phyloP scores from a whole-genome alignment of 1,140 invertebrate genomes.

The Orius insidiosus region DNA sequence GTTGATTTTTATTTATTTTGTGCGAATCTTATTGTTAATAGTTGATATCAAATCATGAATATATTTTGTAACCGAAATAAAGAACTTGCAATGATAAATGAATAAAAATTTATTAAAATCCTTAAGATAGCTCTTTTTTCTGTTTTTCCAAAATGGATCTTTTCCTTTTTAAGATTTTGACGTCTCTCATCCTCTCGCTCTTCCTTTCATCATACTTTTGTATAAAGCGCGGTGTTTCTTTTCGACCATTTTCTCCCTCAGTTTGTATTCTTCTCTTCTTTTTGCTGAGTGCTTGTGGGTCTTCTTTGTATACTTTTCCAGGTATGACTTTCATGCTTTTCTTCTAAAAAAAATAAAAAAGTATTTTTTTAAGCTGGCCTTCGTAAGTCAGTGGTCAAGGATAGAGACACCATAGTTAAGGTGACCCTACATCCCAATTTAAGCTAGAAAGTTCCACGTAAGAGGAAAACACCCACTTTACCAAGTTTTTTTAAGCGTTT shows the following conservation, averaged over 20 bases:
- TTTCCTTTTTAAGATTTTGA: conserved; percentile 64
- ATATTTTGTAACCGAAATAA: neutral
- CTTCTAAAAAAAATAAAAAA: conserved; percentile 44
- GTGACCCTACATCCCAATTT: too few relatives aligned
- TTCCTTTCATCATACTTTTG: conserved; percentile 77
- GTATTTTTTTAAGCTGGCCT: too few relatives aligned
- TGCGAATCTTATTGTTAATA: too few relatives aligned
- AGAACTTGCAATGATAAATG: neutral
- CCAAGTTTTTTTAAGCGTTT: too few relatives aligned
- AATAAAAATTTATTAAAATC: conserved; percentile 8
- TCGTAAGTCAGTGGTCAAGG: too few relatives aligned
- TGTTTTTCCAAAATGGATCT: conserved; percentile 47
- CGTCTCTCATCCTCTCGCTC: conserved; percentile 65
- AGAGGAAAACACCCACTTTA: too few relatives aligned
- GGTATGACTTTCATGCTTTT: conserved; percentile 55
- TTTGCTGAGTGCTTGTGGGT: conserved; percentile 49
- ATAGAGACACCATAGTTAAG: too few relatives aligned
- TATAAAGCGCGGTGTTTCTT: conserved; percentile 80
- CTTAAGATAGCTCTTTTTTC: conserved; percentile 34
- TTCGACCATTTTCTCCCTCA: conserved; percentile 88
- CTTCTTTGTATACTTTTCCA: conserved; percentile 51
- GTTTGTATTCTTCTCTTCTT: conserved; percentile 70
- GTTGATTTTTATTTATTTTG: too few relatives aligned
- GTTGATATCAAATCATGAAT: too few relatives aligned
- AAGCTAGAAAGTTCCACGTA: too few relatives aligned